These are phyloP conservation scores for Oegoconia quadripuncta DNA, from an alignment of 2,888 invertebrate genomes.

Conservation along the genomic window DNA sequence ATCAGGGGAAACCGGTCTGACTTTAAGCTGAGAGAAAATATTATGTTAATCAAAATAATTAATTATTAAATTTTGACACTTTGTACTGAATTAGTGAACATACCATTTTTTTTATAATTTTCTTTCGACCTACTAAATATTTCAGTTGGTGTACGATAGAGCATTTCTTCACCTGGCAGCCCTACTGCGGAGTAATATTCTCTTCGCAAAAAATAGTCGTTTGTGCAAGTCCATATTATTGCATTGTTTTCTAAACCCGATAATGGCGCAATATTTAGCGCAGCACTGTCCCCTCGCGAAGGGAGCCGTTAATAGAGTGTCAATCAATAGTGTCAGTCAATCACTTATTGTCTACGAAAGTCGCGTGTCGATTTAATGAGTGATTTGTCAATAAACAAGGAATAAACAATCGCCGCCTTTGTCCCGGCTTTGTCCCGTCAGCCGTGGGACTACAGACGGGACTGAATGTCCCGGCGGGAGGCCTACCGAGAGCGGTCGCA, in stretches of 20 bases:
- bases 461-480: constrained; percentile 3
- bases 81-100: too few species aligned
- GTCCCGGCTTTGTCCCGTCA: constrained; percentile 3
- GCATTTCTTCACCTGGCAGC: too few species aligned
- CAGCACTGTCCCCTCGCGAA: neutral
- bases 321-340: constrained; percentile 45
- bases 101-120: too few species aligned
- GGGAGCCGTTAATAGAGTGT: constrained; percentile 21
- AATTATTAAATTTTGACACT: too few species aligned
- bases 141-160: too few species aligned
- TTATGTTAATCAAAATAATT: too few species aligned
- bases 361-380: constrained; percentile 59
- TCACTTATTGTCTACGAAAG: constrained; percentile 35
- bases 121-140: too few species aligned
- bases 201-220: neutral
- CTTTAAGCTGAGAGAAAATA: too few species aligned
- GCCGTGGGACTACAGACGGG: constrained; percentile 1
- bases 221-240: neutral
- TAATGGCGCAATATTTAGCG: neutral
- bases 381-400: constrained; percentile 45
- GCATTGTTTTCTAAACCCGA: neutral
- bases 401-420: constrained; percentile 21
- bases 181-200: too few species aligned
- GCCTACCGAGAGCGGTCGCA: neutral
- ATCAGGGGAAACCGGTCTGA: too few species aligned